Percentiles rank a stretch among this genome's conserved stretches.
Conservation (phyloP, 92 coral and sea anemone genomes). For the Palythoa grandiflora region DNA sequence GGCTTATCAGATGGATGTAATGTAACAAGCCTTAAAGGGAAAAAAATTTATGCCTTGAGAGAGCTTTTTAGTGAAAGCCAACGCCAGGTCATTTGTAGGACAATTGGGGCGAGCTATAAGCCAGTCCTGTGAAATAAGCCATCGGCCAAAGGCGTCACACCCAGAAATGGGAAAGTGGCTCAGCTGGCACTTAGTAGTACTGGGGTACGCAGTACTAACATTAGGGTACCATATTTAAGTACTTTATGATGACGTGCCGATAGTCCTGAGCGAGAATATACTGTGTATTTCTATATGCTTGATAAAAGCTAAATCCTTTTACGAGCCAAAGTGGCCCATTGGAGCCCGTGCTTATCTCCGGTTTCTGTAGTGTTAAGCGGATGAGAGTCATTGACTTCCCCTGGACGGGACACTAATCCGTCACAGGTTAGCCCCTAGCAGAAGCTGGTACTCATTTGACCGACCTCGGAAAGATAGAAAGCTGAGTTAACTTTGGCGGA, state of each 20-base stretch:
- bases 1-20: conserved; percentile 8
- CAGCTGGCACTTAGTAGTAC: not conserved
- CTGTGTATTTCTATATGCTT: too few species aligned
- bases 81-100: not conserved
- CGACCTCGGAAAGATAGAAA: too few species aligned
- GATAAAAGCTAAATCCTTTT: too few species aligned
- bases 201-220: not conserved
- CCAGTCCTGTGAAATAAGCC: conserved; percentile 11
- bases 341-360: too few species aligned
- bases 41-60: conserved; percentile 1
- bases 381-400: too few species aligned
- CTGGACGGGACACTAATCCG: too few species aligned
- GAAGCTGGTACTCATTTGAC: too few species aligned
- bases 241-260: conserved; percentile 45
- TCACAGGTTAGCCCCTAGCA: too few species aligned
- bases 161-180: not conserved
- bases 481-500: too few species aligned
- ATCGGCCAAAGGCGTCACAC: not conserved
- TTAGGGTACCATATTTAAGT: conserved; percentile 15
- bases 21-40: not conserved
- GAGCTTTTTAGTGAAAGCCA: conserved; percentile 2
- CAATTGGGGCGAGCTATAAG: not conserved
- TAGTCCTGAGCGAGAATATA: not conserved
- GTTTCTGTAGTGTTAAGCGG: too few species aligned
- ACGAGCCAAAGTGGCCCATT: too few species aligned